phyloP scores from a whole-genome alignment of 2,888 invertebrate species.

The Iselma pallidipennis region DNA sequence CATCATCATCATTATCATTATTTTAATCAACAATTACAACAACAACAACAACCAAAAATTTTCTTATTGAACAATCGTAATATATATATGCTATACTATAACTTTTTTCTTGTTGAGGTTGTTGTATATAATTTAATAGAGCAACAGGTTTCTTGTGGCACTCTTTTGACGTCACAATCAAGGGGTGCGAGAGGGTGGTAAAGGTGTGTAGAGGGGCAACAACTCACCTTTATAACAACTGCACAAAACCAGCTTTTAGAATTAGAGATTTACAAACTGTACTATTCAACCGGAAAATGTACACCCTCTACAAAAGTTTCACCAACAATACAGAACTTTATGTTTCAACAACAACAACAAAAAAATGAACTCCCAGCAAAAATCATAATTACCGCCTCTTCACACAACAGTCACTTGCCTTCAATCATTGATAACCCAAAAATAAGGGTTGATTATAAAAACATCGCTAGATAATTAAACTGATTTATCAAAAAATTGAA shows the following conservation, averaged over 20 bases:
- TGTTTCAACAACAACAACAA: not conserved
- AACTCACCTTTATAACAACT: slow-evolving; percentile 43
- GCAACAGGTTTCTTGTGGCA: slow-evolving; percentile 49
- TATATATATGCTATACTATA: too few species aligned
- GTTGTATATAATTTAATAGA: slow-evolving; percentile 46
- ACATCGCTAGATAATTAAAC: too few species aligned
- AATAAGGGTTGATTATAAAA: too few species aligned
- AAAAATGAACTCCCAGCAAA: not conserved
- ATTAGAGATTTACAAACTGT: slow-evolving; percentile 51
- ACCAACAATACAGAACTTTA: too few species aligned
- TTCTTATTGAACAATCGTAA: too few species aligned
- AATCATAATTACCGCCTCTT: not conserved
- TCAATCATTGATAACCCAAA: too few species aligned
- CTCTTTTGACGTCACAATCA: slow-evolving; percentile 43
- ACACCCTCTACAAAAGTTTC: not conserved
- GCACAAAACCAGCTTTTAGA: slow-evolving; percentile 53
- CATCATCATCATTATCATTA: too few species aligned
- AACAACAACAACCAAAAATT: too few species aligned
- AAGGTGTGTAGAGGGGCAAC: slow-evolving; percentile 31
- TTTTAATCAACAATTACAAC: too few species aligned
- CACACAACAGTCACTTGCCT: too few species aligned
- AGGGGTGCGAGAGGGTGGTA: slow-evolving; percentile 34
- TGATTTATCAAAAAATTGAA: too few species aligned
- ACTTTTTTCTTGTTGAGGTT: too few species aligned
- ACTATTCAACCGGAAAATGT: slow-evolving; percentile 44